Evolutionary conservation across 2,113 vertebrate genomes (phyloP).

Genomic region (Tamias sibiricus): DNA sequence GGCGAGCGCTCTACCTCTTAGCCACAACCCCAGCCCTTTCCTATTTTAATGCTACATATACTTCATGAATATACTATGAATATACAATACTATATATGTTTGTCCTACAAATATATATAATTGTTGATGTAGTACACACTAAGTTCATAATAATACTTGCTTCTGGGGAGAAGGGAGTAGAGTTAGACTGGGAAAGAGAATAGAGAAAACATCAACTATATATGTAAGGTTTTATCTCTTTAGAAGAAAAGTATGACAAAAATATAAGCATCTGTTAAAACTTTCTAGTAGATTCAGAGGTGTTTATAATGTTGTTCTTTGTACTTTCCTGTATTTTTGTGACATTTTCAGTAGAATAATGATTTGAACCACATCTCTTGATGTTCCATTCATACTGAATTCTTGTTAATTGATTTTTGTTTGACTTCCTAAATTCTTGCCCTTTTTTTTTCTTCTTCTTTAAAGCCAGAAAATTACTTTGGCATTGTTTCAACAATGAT

Average conservation of each 20-base stretch:
- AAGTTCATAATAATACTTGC: background rate
- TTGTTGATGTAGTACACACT: background rate
- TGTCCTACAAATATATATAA: background rate
- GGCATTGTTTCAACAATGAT: constrained; percentile 65
- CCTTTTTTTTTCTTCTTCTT: constrained; percentile 21
- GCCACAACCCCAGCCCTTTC: too few relatives aligned
- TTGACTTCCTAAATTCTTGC: constrained; percentile 51
- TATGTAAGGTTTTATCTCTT: background rate
- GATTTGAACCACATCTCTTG: background rate
- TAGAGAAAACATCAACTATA: background rate
- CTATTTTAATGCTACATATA: background rate
- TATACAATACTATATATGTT: background rate
- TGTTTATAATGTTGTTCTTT: constrained; percentile 37
- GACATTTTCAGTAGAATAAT: constrained; percentile 18
- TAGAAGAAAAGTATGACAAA: constrained; percentile 32
- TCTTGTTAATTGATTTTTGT: constrained; percentile 30
- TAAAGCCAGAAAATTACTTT: constrained; percentile 49
- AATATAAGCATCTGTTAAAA: constrained; percentile 18
- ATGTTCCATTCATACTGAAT: background rate
- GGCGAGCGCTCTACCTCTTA: too few relatives aligned
- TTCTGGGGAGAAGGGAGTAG: background rate
- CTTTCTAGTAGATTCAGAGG: background rate
- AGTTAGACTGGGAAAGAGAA: background rate
- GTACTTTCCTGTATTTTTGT: background rate
- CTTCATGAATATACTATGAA: background rate